These are phyloP conservation scores for Papilio polyxenes DNA, from an alignment of 1,140 invertebrate genomes.

Conservation along the genomic window DNA sequence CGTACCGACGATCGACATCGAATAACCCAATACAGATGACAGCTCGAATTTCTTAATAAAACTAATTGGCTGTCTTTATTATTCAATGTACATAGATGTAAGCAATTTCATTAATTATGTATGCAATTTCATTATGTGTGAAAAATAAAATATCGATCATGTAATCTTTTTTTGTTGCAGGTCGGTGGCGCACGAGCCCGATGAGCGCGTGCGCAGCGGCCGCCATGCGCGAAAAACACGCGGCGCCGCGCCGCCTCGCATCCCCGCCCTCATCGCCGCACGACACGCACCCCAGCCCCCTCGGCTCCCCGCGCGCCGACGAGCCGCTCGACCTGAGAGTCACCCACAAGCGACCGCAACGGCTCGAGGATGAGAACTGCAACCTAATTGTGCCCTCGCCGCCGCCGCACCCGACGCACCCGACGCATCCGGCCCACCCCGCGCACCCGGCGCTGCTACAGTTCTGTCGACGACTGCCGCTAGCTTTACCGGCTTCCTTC, in stretches of 20 bases:
- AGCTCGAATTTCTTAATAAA: constrained; percentile 31
- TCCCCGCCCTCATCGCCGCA: constrained; percentile 71
- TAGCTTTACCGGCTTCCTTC: constrained; percentile 76
- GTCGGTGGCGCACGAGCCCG: constrained; percentile 79
- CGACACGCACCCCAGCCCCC: constrained; percentile 63
- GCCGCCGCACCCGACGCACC: constrained; percentile 70
- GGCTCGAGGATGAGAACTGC: constrained; percentile 88
- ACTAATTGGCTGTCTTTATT: constrained; percentile 21
- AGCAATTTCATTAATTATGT: neutral
- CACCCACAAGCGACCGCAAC: constrained; percentile 87
- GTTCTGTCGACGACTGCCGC: constrained; percentile 73
- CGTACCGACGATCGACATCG: constrained; percentile 55
- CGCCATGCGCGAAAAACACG: constrained; percentile 80
- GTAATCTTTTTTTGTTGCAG: constrained; percentile 57
- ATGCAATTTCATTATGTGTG: neutral
- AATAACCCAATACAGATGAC: neutral
- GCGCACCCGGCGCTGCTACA: constrained; percentile 74
- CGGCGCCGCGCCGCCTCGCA: constrained; percentile 79
- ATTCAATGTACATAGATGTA: neutral
- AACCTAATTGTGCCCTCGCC: constrained; percentile 83
- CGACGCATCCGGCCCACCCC: constrained; percentile 74
- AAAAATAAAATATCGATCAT: neutral
- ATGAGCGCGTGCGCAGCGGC: constrained; percentile 79
- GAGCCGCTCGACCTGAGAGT: constrained; percentile 91
- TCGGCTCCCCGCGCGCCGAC: constrained; percentile 81